Base-by-base conservation (phyloP, 2,113 vertebrate genomes). In the Stigmatopora argus region DNA sequence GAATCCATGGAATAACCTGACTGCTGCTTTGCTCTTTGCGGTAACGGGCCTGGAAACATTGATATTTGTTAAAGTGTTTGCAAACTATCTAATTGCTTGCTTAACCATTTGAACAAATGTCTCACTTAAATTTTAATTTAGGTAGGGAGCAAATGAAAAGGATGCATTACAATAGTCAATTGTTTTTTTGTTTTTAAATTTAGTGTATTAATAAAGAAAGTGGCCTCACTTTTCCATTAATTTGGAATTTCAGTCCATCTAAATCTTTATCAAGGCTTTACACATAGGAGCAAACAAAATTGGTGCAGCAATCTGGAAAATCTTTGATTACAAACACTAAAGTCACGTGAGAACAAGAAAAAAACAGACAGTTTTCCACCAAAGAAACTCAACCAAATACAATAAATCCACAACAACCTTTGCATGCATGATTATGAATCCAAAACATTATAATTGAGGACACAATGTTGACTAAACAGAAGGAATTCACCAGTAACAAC, bases 1-100 rank as follows among this genome's bases (percentile, higher is more conserved):
- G 95, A 86, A 99, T 95, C 90, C 94, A 98, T 35, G 94, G 96
- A 79, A 92, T 83, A 17, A 89, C 89, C 70, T 92, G 95, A 67
- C 92, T 87, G 17, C 93, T 66, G 0, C 91, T 87, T 66, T 93
- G 97, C 69, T 98, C 97, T 78, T 96, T 98, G 81, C 97, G 92
- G 65, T 98, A 98, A 67, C 96, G 94, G 45, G 95, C 94, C 97
- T 99, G 74, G 4, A 26, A 8, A 34, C 8, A 72, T 18, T 10
- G 51, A 69, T 3, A 48, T 57, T 35, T 67, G 70, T 0, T 19
- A 26, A 17, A 38, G 7, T 23, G 0, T 23, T 66, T 19, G 10
- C 51, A 53, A 7, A 52, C n/a, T 45, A 4, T 45, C 56, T 18
- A 48, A 4, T 35, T 62, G 0, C 60, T 47, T 47, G 18, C 5